Evolutionary conservation across 2,888 invertebrate genomes (phyloP).

Genomic region (Hypomecis atomaria): DNA sequence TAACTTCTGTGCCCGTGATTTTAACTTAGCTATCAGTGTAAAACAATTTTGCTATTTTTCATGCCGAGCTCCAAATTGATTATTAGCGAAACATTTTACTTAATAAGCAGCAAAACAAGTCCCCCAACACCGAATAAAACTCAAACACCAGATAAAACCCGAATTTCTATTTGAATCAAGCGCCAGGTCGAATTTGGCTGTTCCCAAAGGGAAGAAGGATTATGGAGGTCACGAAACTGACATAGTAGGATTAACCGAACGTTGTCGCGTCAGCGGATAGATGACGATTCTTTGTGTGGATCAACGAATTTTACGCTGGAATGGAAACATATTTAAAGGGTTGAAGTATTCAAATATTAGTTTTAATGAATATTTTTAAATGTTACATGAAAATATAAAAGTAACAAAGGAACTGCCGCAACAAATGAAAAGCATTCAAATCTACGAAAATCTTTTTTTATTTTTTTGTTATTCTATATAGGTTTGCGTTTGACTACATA

Average conservation of each 20-base stretch:
- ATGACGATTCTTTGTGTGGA: slow-evolving; percentile 59
- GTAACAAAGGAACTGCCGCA: too few species aligned
- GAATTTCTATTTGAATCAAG: slow-evolving; percentile 67
- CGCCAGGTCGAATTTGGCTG: slow-evolving; percentile 60
- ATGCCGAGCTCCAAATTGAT: too few species aligned
- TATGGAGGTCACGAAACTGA: slow-evolving; percentile 78
- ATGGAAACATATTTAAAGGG: slow-evolving; percentile 19
- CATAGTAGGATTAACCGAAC: slow-evolving; percentile 75
- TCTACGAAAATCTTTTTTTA: too few species aligned
- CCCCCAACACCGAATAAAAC: slow-evolving; percentile 1
- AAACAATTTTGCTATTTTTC: too few species aligned
- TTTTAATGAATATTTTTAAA: too few species aligned
- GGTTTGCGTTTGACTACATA: too few species aligned
- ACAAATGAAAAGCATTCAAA: too few species aligned
- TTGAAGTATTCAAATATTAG: background rate
- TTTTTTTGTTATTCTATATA: too few species aligned
- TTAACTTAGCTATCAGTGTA: too few species aligned
- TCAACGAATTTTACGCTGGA: slow-evolving; percentile 54
- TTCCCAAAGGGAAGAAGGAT: slow-evolving; percentile 72
- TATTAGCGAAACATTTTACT: background rate
- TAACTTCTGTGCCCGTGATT: too few species aligned
- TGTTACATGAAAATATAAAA: too few species aligned
- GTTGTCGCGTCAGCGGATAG: slow-evolving; percentile 72
- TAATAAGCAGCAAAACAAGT: slow-evolving; percentile 4
- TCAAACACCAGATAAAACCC: slow-evolving; percentile 23